These are phyloP conservation scores for Lamellibrachia satsuma DNA, from an alignment of 2,888 invertebrate species.

Conservation along the genomic window DNA sequence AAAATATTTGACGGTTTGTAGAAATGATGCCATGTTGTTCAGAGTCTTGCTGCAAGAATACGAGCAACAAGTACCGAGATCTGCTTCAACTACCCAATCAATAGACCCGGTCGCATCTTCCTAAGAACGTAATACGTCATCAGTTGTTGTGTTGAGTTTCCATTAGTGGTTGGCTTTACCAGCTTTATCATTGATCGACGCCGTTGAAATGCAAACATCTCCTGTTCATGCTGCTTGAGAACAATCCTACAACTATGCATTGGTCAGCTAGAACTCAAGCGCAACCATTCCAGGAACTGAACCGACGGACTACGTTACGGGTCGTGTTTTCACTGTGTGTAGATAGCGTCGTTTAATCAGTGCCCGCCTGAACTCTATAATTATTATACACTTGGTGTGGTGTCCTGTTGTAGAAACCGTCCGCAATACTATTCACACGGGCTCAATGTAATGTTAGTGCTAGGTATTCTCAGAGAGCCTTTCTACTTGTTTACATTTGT, in stretches of 20 bases:
- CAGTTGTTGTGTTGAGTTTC: neutral
- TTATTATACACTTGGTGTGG: neutral
- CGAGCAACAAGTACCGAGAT: neutral
- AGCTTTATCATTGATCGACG: neutral
- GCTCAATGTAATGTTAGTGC: neutral
- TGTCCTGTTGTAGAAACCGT: neutral
- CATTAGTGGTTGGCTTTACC: neutral
- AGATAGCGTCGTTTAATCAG: slow-evolving; percentile 1
- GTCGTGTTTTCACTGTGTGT: neutral
- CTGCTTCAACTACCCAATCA: too few relatives aligned
- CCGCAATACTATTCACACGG: neutral
- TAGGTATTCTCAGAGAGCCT: neutral
- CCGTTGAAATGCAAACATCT: neutral
- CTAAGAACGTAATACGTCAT: neutral
- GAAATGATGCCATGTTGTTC: neutral
- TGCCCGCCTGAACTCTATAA: neutral
- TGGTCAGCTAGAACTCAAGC: neutral
- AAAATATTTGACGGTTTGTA: neutral
- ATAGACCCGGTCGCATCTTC: too few relatives aligned
- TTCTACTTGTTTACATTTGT: neutral
- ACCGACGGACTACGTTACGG: neutral
- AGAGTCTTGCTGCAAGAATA: neutral
- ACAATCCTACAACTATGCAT: neutral
- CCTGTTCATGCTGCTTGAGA: neutral
- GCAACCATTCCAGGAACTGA: neutral